Conservation (phyloP, 2,888 invertebrate species). For the Hoplodrina ambigua region DNA sequence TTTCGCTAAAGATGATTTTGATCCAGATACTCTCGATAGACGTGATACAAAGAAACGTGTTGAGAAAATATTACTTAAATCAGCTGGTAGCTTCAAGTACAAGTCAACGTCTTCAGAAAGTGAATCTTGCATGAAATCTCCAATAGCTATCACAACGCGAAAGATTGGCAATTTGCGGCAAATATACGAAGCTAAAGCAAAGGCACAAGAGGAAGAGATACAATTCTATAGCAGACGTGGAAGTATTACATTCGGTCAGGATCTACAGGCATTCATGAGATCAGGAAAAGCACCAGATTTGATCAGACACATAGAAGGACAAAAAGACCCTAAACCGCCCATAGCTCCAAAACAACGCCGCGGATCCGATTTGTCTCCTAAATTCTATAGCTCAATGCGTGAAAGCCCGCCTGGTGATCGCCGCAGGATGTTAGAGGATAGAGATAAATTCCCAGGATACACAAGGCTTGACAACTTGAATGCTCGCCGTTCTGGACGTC, state of each 20-base stretch:
- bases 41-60: slow-evolving; percentile 82
- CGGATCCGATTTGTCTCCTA: slow-evolving; percentile 74
- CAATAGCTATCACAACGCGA: slow-evolving; percentile 86
- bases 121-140: slow-evolving; percentile 71
- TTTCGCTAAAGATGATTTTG: slow-evolving; percentile 93
- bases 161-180: slow-evolving; percentile 94
- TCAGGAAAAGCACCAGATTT: slow-evolving; percentile 80
- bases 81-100: slow-evolving; percentile 93
- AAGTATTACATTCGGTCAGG: slow-evolving; percentile 81
- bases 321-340: slow-evolving; percentile 82
- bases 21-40: slow-evolving; percentile 96
- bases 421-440: slow-evolving; percentile 80
- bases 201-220: slow-evolving; percentile 78
- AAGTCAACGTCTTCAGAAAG: slow-evolving; percentile 80
- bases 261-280: slow-evolving; percentile 77
- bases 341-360: slow-evolving; percentile 83
- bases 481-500: slow-evolving; percentile 81
- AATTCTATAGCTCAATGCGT: slow-evolving; percentile 71
- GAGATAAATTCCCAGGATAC: slow-evolving; percentile 80
- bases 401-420: slow-evolving; percentile 81
- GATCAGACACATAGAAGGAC: slow-evolving; percentile 76
- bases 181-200: slow-evolving; percentile 94
- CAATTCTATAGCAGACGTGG: slow-evolving; percentile 81
- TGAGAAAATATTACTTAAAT: slow-evolving; percentile 90
- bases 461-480: slow-evolving; percentile 80